These are phyloP conservation scores for Umimayanthus kanabou DNA, from an alignment of 92 coral and sea anemone genomes.

Conservation along the genomic window DNA sequence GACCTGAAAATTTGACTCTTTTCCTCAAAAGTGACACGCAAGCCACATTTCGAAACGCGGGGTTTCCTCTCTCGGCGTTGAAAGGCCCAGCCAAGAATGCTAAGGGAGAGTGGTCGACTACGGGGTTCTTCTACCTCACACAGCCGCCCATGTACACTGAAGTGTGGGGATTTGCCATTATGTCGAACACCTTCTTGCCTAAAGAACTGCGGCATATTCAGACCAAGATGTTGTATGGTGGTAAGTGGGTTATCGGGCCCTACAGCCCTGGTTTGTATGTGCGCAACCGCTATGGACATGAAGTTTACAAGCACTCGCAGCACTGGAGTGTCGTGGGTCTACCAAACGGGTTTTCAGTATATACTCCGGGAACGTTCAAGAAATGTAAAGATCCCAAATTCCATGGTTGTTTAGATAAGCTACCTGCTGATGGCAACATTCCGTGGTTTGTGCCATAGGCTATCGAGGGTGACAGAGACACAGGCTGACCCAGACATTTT, in stretches of 20 bases:
- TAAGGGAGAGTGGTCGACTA: neutral
- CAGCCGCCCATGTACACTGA: conserved; percentile 17
- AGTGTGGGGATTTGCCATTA: conserved; percentile 35
- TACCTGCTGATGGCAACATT: conserved; percentile 36
- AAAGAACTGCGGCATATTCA: conserved; percentile 4
- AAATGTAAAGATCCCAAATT: conserved; percentile 32
- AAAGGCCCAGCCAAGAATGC: neutral
- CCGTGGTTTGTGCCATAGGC: conserved; percentile 37
- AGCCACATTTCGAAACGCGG: neutral
- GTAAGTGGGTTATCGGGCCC: conserved; percentile 11
- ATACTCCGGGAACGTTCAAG: conserved; percentile 37
- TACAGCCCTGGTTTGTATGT: conserved; percentile 34
- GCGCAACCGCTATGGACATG: conserved; percentile 36
- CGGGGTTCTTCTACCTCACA: conserved; percentile 10
- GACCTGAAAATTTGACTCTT: neutral
- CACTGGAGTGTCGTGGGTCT: conserved; percentile 21
- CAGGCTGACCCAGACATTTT: no score
- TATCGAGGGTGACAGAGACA: neutral
- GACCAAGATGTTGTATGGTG: conserved; percentile 34
- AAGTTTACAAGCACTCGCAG: conserved; percentile 28
- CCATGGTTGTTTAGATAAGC: conserved; percentile 38
- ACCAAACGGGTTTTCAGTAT: neutral
- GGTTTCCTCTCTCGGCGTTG: conserved; percentile 6
- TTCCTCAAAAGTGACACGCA: conserved; percentile 27
- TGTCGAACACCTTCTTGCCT: conserved; percentile 12